Base-by-base conservation (phyloP, 2,888 invertebrate species). In the Suillia variegata region DNA sequence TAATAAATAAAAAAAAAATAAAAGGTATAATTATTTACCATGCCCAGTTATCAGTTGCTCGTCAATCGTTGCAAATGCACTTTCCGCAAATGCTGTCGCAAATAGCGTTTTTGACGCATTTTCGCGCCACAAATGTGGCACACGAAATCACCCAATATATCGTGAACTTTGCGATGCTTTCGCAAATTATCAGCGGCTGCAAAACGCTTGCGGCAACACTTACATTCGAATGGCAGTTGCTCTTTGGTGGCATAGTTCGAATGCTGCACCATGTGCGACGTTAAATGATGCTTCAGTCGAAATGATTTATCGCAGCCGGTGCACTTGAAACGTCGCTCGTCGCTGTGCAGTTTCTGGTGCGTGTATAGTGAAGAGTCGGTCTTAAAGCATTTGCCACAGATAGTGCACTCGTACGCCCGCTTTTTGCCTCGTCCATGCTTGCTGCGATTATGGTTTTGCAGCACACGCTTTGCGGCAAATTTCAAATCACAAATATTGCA, bases 401-500 rank as follows among this genome's bases (percentile, higher is more conserved):
- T 57, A 13, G n/a, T 45, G 42, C 67, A 67, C 8, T 50, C 55
- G 13, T 63, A 65, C 0, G 48, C 31, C 6, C 58, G 52, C 18
- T 61, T 62, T n/a, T n/a, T n/a, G 1, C 62, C 61, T n/a, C 60
- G 58, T 17, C 56, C 60, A n/a, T 67, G 67, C 1, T 58, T 53
- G 48, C 65, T 64, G 1, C 66, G 62, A 6, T 58, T 17, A 21
- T 65, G 65, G 48, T 67, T 67, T 1, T 58, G 31, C 4, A 66
- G 52, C 0, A 65, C 64, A 3, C 67, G 67, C 31, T 64, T 67
- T 20, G 59, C 63, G 10, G 63, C 31, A 26, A 67, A 67, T 12
- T 50, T 38, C 20, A 20, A n/a, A n/a, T 56, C 22, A 38, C 82
- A 58, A 88, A 85, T 17, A 80, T 81, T 0, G 89, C 88, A 91